Conservation (phyloP, 2,113 vertebrate species). For the Bos taurus region DNA sequence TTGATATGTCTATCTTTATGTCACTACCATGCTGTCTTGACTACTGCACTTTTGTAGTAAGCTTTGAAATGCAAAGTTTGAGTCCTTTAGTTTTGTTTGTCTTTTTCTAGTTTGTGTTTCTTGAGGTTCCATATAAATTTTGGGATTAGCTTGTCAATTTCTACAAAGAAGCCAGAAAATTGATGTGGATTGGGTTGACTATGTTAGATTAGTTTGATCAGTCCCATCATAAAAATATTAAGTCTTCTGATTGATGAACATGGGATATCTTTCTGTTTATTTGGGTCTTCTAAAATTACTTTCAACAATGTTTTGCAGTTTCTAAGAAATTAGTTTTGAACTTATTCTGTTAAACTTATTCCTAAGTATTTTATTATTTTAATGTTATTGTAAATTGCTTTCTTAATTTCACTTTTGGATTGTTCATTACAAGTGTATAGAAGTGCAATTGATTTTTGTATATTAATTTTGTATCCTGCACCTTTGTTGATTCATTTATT, state of each 20-base stretch:
- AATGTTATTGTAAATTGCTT: background rate
- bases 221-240: background rate
- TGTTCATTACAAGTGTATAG: background rate
- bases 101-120: background rate
- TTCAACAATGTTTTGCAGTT: background rate
- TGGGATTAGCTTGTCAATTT: background rate
- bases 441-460: background rate
- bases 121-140: background rate
- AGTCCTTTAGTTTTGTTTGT: background rate
- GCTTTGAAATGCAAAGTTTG: background rate
- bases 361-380: conserved; percentile 3
- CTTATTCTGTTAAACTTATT: background rate
- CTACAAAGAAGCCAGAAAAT: background rate
- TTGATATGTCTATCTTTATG: background rate
- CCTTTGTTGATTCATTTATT: background rate
- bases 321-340: background rate
- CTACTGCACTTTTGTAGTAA: background rate
- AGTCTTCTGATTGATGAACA: background rate
- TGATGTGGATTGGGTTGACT: background rate
- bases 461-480: background rate
- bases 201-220: background rate
- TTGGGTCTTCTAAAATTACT: background rate
- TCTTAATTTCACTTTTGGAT: background rate
- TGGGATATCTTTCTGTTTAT: background rate
- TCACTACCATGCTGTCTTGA: background rate